A percentile compares a stretch with the other conserved stretches of the same genome.
Evolutionary conservation across 37 sponge, comb jelly and placozoan genomes (phyloP).

Genomic region (Agelas oroides): DNA sequence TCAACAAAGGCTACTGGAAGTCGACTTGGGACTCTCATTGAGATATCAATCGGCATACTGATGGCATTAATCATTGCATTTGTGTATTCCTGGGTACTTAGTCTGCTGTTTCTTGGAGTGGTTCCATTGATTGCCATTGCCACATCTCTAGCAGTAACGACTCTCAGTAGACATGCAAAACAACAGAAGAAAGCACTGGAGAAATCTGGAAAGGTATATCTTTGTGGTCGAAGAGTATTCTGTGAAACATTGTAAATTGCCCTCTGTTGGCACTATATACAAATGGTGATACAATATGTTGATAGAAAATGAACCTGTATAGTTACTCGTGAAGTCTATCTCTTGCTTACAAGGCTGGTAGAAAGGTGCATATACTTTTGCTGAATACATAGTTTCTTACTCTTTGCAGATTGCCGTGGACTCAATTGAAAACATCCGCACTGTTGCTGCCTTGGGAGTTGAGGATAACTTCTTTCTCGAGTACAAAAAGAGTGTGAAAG

Average conservation of each 20-base stretch:
- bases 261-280: too few relatives aligned
- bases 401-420: slow-evolving; percentile 62
- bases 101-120: slow-evolving; percentile 59
- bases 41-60: slow-evolving; percentile 50
- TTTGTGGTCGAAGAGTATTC: too few relatives aligned
- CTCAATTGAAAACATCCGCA: slow-evolving; percentile 83
- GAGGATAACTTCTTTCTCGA: slow-evolving; percentile 48
- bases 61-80: slow-evolving; percentile 64
- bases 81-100: slow-evolving; percentile 77
- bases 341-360: too few relatives aligned
- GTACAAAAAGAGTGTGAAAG: slow-evolving; percentile 24
- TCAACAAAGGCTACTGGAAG: slow-evolving; percentile 73
- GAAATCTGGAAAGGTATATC: slow-evolving; percentile 33
- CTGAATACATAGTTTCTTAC: too few relatives aligned
- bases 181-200: slow-evolving; percentile 52
- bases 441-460: slow-evolving; percentile 72
- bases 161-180: too few relatives aligned
- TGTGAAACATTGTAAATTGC: too few relatives aligned
- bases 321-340: too few relatives aligned
- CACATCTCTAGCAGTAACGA: slow-evolving; percentile 7
- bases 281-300: too few relatives aligned
- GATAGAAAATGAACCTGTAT: too few relatives aligned
- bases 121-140: slow-evolving; percentile 52
- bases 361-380: too few relatives aligned
- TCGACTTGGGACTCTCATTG: slow-evolving; percentile 64